Conservation (phyloP, 1,140 invertebrate species). For the Drosophila takahashii region DNA sequence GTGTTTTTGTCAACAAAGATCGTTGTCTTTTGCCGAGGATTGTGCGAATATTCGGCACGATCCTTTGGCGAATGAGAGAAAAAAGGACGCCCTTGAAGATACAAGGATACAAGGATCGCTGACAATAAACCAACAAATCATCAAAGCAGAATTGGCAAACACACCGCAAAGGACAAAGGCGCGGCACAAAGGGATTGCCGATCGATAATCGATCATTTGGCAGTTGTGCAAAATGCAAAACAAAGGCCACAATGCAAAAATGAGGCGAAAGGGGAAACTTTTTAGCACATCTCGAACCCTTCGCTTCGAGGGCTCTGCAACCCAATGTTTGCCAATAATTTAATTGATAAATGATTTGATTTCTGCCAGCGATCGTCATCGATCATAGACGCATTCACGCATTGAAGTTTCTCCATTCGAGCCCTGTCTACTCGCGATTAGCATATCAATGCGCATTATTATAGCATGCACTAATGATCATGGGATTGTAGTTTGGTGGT, state of each 20-base stretch:
- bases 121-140: slow-evolving; percentile 81
- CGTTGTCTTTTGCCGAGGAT: slow-evolving; percentile 10
- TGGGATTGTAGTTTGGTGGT: slow-evolving; percentile 64
- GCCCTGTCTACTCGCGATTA: slow-evolving; percentile 53
- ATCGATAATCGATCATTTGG: slow-evolving; percentile 81
- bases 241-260: slow-evolving; percentile 37
- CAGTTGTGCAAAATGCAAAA: slow-evolving; percentile 57
- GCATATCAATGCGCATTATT: slow-evolving; percentile 75
- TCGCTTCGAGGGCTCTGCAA: slow-evolving; percentile 47
- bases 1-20: slow-evolving; percentile 61
- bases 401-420: slow-evolving; percentile 13
- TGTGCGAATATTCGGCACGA: slow-evolving; percentile 73
- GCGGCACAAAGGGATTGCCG: slow-evolving; percentile 31
- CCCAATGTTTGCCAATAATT: slow-evolving; percentile 84
- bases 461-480: slow-evolving; percentile 76
- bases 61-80: slow-evolving; percentile 37
- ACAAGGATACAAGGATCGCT: slow-evolving; percentile 47
- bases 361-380: slow-evolving; percentile 64
- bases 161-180: slow-evolving; percentile 60
- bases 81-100: slow-evolving; percentile 21
- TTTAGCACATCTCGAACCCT: slow-evolving; percentile 35
- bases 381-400: slow-evolving; percentile 59
- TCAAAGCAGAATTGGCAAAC: slow-evolving; percentile 72
- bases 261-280: slow-evolving; percentile 17
- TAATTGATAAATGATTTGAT: slow-evolving; percentile 85